Base-by-base conservation (phyloP, 1,140 invertebrate genomes). In the Pantala flavescens region DNA sequence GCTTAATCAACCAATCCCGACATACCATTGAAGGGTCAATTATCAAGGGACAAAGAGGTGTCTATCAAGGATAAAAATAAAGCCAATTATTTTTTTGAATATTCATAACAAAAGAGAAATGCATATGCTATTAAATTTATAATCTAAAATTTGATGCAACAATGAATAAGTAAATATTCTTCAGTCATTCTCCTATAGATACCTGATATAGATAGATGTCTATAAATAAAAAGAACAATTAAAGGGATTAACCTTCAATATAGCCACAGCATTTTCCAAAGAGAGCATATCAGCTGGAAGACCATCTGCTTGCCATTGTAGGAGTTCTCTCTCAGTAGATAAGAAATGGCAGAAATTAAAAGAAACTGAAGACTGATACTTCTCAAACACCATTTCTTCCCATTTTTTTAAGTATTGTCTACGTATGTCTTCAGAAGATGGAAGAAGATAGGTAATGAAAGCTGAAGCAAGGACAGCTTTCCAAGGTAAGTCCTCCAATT, bases 11-110 rank as follows among this genome's bases (percentile, higher is more conserved):
- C 95, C 97, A 99, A 16, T 88, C 83, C 0, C 90, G 87, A 0
- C 95, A 93, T 43, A 91, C 87, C 5, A 91, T 91, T 7, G 94
- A 93, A 5, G 96, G 94, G 84, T 99, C 97, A 24, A 98, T 85
- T 0, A 98, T 84, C 73, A 97, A 86, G 0, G 96, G 92, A 24
- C 84, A 82, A 43, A 88, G 80, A 24, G 81, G 82, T 70, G 84
- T 86, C 87, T 89, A 76, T 43, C 23, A 76, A 77, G 12, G n/a
- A 63, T 7, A 63, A 21, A 3, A 3, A 74, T 71, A 9, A 23
- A n/a, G 9, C 24, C 23, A 23, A 70, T 23, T 7, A n/a, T 73
- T 73, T 43, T 42, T 42, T 24, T 24, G 0, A 72, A 28, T 16
- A 23, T 21, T 75, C 12, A 2, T n/a, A 12, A 23, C 19, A 23